Conservation (phyloP, 37 sponge, comb jelly and placozoan genomes). For the Beroe ovata region DNA sequence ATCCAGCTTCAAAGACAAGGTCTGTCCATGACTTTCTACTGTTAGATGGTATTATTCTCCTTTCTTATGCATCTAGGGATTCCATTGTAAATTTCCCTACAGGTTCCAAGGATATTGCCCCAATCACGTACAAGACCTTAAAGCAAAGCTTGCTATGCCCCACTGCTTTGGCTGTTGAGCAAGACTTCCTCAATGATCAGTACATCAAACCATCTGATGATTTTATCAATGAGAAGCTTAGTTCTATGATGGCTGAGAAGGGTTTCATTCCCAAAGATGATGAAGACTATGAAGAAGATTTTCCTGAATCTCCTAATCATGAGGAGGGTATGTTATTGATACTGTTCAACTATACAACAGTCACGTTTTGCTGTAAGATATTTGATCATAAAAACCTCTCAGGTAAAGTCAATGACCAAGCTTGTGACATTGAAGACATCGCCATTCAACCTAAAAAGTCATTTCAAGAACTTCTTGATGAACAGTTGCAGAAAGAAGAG, state of each 20-base stretch:
- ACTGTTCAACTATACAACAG: background rate
- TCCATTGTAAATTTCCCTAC: background rate
- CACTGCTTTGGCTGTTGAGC: slow-evolving; percentile 3
- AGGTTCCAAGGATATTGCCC: background rate
- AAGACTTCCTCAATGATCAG: slow-evolving; percentile 1
- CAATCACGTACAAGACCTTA: slow-evolving; percentile 12
- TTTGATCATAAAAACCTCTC: no score
- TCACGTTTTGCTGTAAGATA: no score
- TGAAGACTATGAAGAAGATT: background rate
- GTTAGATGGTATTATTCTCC: background rate
- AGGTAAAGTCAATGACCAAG: background rate
- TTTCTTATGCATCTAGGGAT: background rate
- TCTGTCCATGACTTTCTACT: no score
- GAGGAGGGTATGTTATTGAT: background rate
- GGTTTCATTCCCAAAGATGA: background rate
- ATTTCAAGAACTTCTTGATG: slow-evolving; percentile 16
- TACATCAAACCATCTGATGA: slow-evolving; percentile 27
- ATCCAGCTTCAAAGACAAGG: slow-evolving; percentile 62
- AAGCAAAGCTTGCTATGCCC: background rate
- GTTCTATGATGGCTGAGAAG: background rate
- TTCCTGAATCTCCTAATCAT: background rate
- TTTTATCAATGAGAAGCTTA: background rate
- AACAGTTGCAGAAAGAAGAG: slow-evolving; percentile 6
- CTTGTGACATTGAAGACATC: slow-evolving; percentile 2
- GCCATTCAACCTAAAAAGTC: slow-evolving; percentile 30